Evolutionary conservation across 2,888 invertebrate genomes (phyloP), one percentile per base, ranked within the genome.

Genomic region (Melanostoma scalare): DNA sequence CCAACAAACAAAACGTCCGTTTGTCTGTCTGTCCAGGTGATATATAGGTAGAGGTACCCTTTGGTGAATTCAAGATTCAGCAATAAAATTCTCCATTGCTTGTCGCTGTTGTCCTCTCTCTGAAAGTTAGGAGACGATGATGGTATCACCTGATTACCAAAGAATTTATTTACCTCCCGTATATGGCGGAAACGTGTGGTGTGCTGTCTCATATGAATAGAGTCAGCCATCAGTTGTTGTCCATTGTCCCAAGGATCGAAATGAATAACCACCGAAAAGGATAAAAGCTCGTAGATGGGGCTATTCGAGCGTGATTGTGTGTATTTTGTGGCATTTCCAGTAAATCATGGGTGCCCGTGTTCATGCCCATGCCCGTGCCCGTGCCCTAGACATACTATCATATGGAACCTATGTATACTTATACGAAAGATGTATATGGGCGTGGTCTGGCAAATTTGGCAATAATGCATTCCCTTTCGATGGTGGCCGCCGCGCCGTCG

Each of bases 81-180:
- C 60, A 53, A 46, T 53, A 31, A 71, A 80, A 69, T 74, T 78
- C 67, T 40, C 55, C 67, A 58, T 65, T 44, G 20, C 40, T 20
- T 31, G n/a, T n/a, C 33, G n/a, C 33, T 50, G 52, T 55, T 77
- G 56, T 71, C 71, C 68, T 58, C 73, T 38, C 20, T 44, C 33
- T 67, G 35, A 52, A 71, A 76, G 75, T 81, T 81, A 53, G 56
- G 77, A 58, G 44, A 82, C 82, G 63, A 73, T 48, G 82, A 82
- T 82, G 82, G 79, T 72, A 85, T 79, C 79, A 75, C 75, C 85
- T 79, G 85, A 75, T 79, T 85, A 72, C 71, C 40, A 4, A 58
- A 79, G 85, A 85, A 85, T 85, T 85, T 85, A 85, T 85, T 75
- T 85, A 79, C 63, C 46, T 67, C 55, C 85, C 85, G 71, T 79